Base-by-base conservation (phyloP, 2,888 invertebrate species). In the Onchidella celtica region DNA sequence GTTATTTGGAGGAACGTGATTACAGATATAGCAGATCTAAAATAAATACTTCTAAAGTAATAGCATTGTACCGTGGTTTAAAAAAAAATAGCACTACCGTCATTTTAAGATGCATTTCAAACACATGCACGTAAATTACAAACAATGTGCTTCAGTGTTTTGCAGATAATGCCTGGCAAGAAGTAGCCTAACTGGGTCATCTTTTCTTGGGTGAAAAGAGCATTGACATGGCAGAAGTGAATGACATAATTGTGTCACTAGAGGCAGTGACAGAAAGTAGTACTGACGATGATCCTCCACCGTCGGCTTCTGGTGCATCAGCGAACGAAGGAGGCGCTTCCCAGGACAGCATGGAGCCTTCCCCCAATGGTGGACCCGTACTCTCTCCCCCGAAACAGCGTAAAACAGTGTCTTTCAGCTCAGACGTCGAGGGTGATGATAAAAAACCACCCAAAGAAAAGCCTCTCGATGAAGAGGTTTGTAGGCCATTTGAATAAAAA, bases 211-310 rank as follows among this genome's bases (percentile, higher is more conserved):
- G n/a, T n/a, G n/a, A n/a, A n/a, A n/a, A n/a, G n/a, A n/a, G n/a
- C n/a, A n/a, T n/a, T n/a, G n/a, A n/a, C n/a, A 79, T 79, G 78
- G 59, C 57, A 17, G 69, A 79, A 0, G 78, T 63, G 1, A 70
- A 79, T 6, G 70, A 70, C 24, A 14, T 29, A 9, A 61, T 70
- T 17, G 63, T 70, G 17, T 17, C 36, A 27, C 32, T 79, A 1
- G 61, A 32, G 9, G 78, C 27, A 2, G 32, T 55, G 4, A 79
- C 69, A 47, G 24, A 47, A n/a, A 34, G 57, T 0, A 68, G 57
- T 36, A 57, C 66, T 32, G 77, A 55, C 40, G 34, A 55, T 3
- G 3, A 11, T 4, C 29, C 66, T 9, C 17, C 6, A 27, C 6
- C 61, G n/a, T 4, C 21, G 14, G 6, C 21, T 21, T 9, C 21